Percentiles rank a stretch among this genome's conserved stretches.
Evolutionary conservation across 2,113 vertebrate species (phyloP).

Genomic region (Oncorhynchus clarkii): DNA sequence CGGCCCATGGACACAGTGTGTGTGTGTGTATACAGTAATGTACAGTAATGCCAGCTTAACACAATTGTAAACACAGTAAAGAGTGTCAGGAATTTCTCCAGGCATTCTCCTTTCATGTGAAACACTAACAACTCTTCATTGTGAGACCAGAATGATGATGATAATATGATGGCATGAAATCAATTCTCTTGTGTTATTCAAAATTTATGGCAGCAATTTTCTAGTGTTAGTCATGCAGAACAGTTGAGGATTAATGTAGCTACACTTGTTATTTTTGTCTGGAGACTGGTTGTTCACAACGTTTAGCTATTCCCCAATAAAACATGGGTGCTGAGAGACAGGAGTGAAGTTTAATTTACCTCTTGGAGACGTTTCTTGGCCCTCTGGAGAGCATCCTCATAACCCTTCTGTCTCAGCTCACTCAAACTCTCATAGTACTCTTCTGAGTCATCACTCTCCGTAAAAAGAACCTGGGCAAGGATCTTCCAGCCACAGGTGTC

Average conservation of each 20-base stretch:
- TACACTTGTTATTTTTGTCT: neutral
- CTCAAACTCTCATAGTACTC: constrained; percentile 97
- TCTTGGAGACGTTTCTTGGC: constrained; percentile 85
- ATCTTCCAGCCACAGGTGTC: constrained; percentile 98
- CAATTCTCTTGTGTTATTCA: no score
- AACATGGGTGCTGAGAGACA: neutral
- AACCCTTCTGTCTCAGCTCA: constrained; percentile 90
- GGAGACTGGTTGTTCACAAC: neutral
- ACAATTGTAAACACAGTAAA: no score
- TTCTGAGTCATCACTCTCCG: constrained; percentile 88
- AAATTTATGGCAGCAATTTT: no score
- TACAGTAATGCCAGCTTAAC: neutral
- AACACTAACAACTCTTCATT: neutral
- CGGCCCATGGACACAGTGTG: neutral
- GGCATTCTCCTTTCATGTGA: neutral
- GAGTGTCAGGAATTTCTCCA: neutral
- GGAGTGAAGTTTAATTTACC: constrained; percentile 68
- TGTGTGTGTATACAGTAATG: neutral
- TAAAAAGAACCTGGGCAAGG: constrained; percentile 91
- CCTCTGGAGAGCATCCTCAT: constrained; percentile 88
- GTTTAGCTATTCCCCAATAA: neutral
- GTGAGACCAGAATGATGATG: neutral
- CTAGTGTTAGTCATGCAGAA: neutral
- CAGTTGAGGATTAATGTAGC: neutral
- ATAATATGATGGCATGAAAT: neutral